phyloP scores from a whole-genome alignment of 2,113 vertebrate genomes.

The Lasiurus cinereus region DNA sequence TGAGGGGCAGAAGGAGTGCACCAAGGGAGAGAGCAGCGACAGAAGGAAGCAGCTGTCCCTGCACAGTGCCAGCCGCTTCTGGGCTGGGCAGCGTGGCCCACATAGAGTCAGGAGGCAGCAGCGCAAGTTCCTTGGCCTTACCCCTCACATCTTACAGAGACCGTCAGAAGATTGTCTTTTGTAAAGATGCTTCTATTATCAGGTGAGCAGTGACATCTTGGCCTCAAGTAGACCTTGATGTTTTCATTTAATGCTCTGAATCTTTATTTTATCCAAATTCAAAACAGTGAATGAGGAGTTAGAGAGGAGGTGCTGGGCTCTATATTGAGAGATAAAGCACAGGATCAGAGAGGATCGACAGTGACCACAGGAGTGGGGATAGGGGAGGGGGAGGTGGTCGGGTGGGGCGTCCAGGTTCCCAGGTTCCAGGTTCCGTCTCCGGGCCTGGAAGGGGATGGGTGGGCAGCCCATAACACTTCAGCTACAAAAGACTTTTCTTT shows the following conservation, averaged over 20 bases:
- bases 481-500: constrained; percentile 67
- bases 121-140: background rate
- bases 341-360: background rate
- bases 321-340: background rate
- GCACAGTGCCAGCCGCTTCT: rapidly evolving
- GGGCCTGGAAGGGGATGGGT: background rate
- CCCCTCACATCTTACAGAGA: background rate
- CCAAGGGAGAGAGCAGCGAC: background rate
- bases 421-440: background rate
- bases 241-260: background rate
- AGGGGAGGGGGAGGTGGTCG: no score
- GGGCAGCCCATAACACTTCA: constrained; percentile 30
- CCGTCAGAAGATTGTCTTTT: constrained; percentile 18
- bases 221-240: background rate
- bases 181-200: constrained; percentile 15
- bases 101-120: background rate
- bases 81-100: no score
- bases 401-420: background rate
- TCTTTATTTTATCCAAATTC: background rate
- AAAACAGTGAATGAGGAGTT: background rate
- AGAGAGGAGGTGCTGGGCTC: background rate
- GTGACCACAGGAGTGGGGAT: background rate
- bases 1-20: background rate
- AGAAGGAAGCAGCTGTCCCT: background rate
- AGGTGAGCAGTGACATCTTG: constrained; percentile 52